Evolutionary conservation across 2,888 invertebrate genomes (phyloP).

Genomic region (Orchesella flavescens): DNA sequence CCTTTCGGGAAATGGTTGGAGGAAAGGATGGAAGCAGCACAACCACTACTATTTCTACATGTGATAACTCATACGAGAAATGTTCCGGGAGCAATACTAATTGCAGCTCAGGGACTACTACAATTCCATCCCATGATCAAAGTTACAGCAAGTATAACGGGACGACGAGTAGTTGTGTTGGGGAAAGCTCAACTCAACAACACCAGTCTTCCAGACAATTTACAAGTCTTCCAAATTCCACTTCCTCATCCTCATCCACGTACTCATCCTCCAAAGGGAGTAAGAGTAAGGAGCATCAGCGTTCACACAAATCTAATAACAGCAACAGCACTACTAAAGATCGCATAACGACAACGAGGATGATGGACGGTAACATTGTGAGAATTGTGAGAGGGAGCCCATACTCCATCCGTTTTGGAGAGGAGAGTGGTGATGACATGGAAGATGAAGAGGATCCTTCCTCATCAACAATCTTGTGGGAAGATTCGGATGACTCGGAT

Average conservation of each 20-base stretch:
- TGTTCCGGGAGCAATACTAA: background rate
- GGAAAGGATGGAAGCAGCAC: background rate
- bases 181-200: conserved; percentile 17
- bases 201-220: conserved; percentile 1
- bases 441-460: conserved; percentile 62
- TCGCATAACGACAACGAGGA: conserved; percentile 46
- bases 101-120: conserved; percentile 5
- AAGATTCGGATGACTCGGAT: conserved; percentile 71
- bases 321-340: conserved; percentile 23
- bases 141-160: too few relatives aligned
- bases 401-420: conserved; percentile 52
- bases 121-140: conserved; percentile 8
- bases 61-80: conserved; percentile 31
- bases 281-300: background rate
- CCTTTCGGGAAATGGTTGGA: conserved; percentile 56
- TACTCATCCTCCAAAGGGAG: conserved; percentile 34
- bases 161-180: too few relatives aligned
- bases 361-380: conserved; percentile 64
- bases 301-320: background rate
- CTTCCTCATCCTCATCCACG: conserved; percentile 24
- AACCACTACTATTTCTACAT: background rate
- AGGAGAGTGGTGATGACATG: conserved; percentile 49
- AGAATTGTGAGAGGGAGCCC: conserved; percentile 67
- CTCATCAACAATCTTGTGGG: conserved; percentile 69
- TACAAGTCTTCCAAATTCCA: conserved; percentile 55